Conservation (phyloP, 2,113 vertebrate species). For the Jaculus jaculus region DNA sequence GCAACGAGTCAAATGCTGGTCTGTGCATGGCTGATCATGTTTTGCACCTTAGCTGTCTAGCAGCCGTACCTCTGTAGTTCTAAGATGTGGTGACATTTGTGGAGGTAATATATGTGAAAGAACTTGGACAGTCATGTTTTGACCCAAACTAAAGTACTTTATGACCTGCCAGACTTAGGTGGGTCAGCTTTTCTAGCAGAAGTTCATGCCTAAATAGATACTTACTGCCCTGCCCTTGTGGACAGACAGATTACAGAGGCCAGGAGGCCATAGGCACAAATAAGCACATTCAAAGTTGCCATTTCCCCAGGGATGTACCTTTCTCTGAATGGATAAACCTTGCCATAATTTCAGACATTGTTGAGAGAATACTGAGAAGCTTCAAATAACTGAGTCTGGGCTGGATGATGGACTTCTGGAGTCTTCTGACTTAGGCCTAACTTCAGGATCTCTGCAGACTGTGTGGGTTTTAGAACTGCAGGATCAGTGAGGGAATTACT, state of each 20-base stretch:
- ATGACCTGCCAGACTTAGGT: background rate
- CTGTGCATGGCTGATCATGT: no score
- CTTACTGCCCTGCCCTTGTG: no score
- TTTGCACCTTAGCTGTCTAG: background rate
- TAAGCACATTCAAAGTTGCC: background rate
- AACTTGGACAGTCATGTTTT: background rate
- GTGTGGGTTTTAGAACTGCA: background rate
- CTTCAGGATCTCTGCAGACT: background rate
- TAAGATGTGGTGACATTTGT: background rate
- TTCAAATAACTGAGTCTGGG: background rate
- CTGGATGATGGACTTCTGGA: background rate
- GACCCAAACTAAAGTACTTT: background rate
- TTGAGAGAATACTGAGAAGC: background rate
- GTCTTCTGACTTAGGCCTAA: background rate
- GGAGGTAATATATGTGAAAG: background rate
- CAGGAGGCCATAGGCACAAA: no score
- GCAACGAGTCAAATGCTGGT: accelerated
- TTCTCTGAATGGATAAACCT: background rate
- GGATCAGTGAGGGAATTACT: background rate
- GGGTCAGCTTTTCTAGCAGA: background rate
- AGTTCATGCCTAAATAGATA: background rate
- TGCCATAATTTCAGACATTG: background rate
- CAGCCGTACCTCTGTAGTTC: background rate
- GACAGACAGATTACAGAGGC: background rate
- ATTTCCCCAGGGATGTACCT: background rate